phyloP scores from a whole-genome alignment of 1,140 invertebrate species.

The Augochlora pura region DNA sequence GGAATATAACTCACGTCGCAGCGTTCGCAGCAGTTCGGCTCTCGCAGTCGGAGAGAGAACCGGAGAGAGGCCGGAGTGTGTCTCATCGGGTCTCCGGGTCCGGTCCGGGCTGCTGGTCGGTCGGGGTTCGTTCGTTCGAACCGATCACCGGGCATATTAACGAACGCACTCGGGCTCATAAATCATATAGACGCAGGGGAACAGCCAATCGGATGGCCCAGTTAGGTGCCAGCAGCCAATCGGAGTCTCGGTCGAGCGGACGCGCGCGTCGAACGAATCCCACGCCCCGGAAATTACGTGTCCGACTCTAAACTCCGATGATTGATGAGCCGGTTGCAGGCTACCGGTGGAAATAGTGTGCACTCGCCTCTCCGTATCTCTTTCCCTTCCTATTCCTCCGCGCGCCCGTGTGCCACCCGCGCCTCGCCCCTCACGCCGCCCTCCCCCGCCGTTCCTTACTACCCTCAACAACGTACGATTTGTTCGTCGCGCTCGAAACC shows the following conservation, averaged over 20 bases:
- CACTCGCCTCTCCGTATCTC: constrained; percentile 41
- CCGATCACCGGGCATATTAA: constrained; percentile 68
- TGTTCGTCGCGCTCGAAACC: constrained; percentile 21
- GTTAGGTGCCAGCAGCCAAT: constrained; percentile 62
- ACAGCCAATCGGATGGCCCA: constrained; percentile 66
- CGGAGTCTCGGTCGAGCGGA: constrained; percentile 53
- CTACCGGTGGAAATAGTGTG: constrained; percentile 57
- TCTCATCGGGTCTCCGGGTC: no score
- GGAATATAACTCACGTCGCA: constrained; percentile 49
- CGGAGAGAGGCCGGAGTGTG: no score
- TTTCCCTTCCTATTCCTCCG: constrained; percentile 30
- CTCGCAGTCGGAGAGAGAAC: no score
- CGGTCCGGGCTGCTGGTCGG: constrained; percentile 25
- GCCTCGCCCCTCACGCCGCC: no score
- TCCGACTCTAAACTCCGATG: constrained; percentile 78
- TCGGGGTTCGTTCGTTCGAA: constrained; percentile 52
- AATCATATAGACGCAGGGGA: constrained; percentile 70
- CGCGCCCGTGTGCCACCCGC: no score
- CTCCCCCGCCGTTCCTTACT: not conserved
- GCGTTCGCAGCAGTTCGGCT: no score
- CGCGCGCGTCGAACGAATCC: constrained; percentile 66
- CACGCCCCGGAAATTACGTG: constrained; percentile 77
- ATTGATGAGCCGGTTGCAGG: constrained; percentile 73
- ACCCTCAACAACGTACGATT: constrained; percentile 32
- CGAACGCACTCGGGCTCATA: constrained; percentile 71